Conservation (phyloP, 2,888 invertebrate genomes). For the Troglohyphantes excavatus region DNA sequence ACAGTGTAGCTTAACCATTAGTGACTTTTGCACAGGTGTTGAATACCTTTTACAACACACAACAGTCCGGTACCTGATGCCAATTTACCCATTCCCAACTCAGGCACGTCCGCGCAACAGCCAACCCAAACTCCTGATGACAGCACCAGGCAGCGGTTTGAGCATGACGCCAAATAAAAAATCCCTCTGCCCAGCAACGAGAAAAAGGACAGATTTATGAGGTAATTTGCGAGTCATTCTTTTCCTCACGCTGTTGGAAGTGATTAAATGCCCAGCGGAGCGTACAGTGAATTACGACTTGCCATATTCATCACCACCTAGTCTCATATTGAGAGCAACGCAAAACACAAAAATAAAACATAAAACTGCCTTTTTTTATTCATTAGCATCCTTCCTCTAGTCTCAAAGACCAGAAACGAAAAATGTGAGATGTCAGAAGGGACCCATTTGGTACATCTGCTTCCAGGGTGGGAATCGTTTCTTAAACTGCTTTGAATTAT, state of each 20-base stretch:
- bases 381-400: slow-evolving; percentile 19
- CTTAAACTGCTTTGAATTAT: slow-evolving; percentile 18
- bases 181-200: slow-evolving; percentile 4
- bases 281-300: slow-evolving; percentile 68
- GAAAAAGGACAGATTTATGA: slow-evolving; percentile 69
- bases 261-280: slow-evolving; percentile 71
- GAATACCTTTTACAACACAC: no score
- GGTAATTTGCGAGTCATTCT: slow-evolving; percentile 72
- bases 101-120: background rate
- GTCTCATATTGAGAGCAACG: slow-evolving; percentile 55
- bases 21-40: no score
- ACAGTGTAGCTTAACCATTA: no score
- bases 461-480: slow-evolving; percentile 31
- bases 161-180: slow-evolving; percentile 10
- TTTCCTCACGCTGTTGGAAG: slow-evolving; percentile 60
- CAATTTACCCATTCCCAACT: no score
- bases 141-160: background rate
- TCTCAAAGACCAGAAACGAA: slow-evolving; percentile 44
- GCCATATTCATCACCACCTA: slow-evolving; percentile 60
- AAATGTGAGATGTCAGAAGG: slow-evolving; percentile 37
- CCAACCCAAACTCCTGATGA: background rate
- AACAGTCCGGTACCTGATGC: no score
- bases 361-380: slow-evolving; percentile 29
- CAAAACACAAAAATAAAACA: slow-evolving; percentile 35
- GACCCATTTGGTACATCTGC: slow-evolving; percentile 51